A percentile compares a stretch with the other conserved stretches of the same genome.
Conservation (phyloP, 2,888 invertebrate species). For the Fragum fragum region DNA sequence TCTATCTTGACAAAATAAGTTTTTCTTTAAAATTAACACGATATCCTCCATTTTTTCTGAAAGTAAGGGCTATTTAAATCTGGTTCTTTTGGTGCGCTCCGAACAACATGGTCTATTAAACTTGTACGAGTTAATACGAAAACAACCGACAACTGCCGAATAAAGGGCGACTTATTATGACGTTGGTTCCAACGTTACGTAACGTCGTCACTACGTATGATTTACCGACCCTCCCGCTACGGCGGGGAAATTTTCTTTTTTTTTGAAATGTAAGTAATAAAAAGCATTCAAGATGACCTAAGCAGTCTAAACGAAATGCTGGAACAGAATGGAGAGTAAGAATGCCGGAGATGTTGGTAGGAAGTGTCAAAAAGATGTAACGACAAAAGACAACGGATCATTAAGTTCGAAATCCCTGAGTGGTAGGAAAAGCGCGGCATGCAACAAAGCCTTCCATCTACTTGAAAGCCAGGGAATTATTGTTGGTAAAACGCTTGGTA, state of each 20-base stretch:
- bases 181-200: neutral
- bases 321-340: constrained; percentile 9
- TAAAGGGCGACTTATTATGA: neutral
- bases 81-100: too few relatives aligned
- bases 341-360: neutral
- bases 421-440: neutral
- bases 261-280: neutral
- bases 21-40: too few relatives aligned
- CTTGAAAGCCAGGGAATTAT: constrained; percentile 80
- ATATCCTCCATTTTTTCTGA: too few relatives aligned
- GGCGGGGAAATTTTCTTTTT: neutral
- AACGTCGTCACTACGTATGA: neutral
- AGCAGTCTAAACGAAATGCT: neutral
- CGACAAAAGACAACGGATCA: neutral
- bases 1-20: too few relatives aligned
- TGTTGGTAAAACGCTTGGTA: constrained; percentile 80
- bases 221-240: constrained; percentile 7
- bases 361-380: neutral
- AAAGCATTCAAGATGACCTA: neutral
- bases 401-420: constrained; percentile 5
- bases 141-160: too few relatives aligned
- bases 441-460: constrained; percentile 60
- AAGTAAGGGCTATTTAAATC: too few relatives aligned
- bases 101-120: too few relatives aligned
- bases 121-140: too few relatives aligned